phyloP scores from a whole-genome alignment of 2,888 invertebrate species.

The Drosophila helvetica region DNA sequence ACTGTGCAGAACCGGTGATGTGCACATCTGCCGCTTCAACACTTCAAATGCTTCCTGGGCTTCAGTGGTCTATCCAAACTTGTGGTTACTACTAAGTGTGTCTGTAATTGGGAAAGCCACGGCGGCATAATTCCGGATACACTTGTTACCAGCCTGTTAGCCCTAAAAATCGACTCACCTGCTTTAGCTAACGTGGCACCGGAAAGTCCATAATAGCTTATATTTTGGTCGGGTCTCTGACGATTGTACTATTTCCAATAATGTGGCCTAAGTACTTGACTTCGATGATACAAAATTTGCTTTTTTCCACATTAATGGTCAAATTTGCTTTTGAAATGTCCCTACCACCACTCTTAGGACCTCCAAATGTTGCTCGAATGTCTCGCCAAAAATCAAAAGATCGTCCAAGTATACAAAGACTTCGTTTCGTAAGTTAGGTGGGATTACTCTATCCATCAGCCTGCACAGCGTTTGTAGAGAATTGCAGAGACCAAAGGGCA shows the following conservation, averaged over 20 bases:
- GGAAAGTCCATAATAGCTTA: conserved; percentile 2
- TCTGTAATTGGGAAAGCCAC: background rate
- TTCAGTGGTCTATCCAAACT: background rate
- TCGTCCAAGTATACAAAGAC: conserved; percentile 3
- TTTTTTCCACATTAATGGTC: too few relatives aligned
- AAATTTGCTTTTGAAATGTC: too few relatives aligned
- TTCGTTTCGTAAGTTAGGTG: background rate
- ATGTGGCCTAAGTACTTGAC: conserved; percentile 22
- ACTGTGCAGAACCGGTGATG: background rate
- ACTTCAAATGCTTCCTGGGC: background rate
- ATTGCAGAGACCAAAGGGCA: too few relatives aligned
- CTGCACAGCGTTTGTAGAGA: too few relatives aligned
- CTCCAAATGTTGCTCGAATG: too few relatives aligned
- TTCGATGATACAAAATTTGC: conserved; percentile 8
- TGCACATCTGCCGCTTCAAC: background rate
- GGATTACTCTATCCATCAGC: background rate
- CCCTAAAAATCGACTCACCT: background rate
- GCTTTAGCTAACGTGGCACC: conserved; percentile 1
- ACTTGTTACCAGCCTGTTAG: conserved; percentile 9
- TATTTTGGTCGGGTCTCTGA: conserved; percentile 18
- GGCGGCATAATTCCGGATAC: conserved; percentile 2
- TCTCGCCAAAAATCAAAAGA: background rate
- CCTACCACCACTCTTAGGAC: too few relatives aligned
- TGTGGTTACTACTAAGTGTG: background rate
- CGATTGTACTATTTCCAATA: conserved; percentile 11